These are phyloP conservation scores for Prostheceraeus crozeri DNA, from an alignment of 2,888 invertebrate species.

Conservation along the genomic window DNA sequence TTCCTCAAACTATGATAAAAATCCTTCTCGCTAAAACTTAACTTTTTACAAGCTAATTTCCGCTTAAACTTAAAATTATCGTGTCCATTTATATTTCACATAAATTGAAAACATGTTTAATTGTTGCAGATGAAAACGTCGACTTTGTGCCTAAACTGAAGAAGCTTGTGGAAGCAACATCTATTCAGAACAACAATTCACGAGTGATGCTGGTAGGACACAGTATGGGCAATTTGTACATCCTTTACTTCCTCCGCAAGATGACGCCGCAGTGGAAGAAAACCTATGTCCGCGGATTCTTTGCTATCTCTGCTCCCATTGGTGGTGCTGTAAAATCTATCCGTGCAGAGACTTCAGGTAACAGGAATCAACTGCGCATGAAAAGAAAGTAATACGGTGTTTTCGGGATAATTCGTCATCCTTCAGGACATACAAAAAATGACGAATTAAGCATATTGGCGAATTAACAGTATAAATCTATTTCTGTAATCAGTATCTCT, in stretches of 20 bases:
- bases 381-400: too few relatives aligned
- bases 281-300: conserved; percentile 31
- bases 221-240: conserved; percentile 33
- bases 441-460: too few relatives aligned
- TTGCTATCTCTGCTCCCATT: conserved; percentile 30
- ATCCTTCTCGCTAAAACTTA: too few relatives aligned
- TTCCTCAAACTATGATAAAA: too few relatives aligned
- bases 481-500: too few relatives aligned
- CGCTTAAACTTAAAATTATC: too few relatives aligned
- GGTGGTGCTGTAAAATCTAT: conserved; percentile 34
- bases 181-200: background rate
- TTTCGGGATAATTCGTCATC: too few relatives aligned
- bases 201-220: conserved; percentile 35
- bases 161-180: conserved; percentile 33
- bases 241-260: conserved; percentile 24
- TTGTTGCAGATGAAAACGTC: conserved; percentile 34
- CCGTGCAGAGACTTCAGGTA: conserved; percentile 35
- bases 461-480: too few relatives aligned
- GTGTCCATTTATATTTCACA: too few relatives aligned
- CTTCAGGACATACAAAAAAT: too few relatives aligned
- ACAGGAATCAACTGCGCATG: background rate
- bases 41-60: too few relatives aligned
- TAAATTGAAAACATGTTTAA: too few relatives aligned
- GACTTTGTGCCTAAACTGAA: conserved; percentile 21
- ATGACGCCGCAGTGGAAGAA: conserved; percentile 34